phyloP scores from a whole-genome alignment of 1,140 invertebrate species.

The Dysdera silvatica region DNA sequence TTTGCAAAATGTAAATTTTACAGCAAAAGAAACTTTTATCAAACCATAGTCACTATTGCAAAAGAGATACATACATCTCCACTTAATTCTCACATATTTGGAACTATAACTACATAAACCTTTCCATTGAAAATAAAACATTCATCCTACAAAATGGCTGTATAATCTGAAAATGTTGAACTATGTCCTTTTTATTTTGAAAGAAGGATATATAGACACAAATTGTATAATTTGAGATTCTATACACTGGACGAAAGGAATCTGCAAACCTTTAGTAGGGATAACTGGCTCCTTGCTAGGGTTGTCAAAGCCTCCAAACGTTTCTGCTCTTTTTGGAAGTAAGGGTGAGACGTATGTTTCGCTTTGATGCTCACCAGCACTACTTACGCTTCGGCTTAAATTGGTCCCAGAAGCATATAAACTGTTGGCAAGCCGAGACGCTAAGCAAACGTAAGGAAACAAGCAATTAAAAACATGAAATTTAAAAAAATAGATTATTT shows the following conservation, averaged over 20 bases:
- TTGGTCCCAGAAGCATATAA: conserved; percentile 62
- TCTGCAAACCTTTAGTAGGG: conserved; percentile 13
- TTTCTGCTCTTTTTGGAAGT: conserved; percentile 81
- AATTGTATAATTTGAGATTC: neutral
- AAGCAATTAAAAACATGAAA: neutral
- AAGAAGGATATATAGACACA: too few species aligned
- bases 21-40: too few species aligned
- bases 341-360: conserved; percentile 70
- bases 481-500: neutral
- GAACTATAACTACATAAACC: too few species aligned
- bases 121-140: too few species aligned
- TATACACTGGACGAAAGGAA: neutral
- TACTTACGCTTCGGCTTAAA: conserved; percentile 79
- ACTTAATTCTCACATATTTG: too few species aligned
- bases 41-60: too few species aligned
- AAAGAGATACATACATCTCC: too few species aligned
- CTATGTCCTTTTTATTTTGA: too few species aligned
- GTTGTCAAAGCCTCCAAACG: conserved; percentile 83
- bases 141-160: too few species aligned
- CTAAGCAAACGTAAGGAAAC: conserved; percentile 39
- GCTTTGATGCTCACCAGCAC: conserved; percentile 81
- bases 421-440: conserved; percentile 63
- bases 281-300: conserved; percentile 26
- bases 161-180: too few species aligned
- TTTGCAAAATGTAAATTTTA: too few species aligned